Evolutionary conservation across 2,113 vertebrate genomes (phyloP), one percentile per base, ranked within the genome.

Genomic region (Aptenodytes patagonicus): DNA sequence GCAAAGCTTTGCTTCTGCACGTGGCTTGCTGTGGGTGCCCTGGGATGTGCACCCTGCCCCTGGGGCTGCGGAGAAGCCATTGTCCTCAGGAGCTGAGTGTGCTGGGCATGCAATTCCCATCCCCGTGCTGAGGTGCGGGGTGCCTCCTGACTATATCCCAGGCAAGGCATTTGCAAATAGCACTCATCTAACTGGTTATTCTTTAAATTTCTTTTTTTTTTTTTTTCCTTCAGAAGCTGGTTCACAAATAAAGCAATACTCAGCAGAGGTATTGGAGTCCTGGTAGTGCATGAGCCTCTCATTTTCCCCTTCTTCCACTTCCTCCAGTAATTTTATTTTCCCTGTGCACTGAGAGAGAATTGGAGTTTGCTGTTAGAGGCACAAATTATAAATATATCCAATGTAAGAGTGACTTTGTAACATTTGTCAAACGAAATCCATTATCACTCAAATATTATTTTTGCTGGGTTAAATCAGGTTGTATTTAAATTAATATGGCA

Each of bases 401-500:
- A 44, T 25, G 7, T 61, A 44, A 66, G 55, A 62, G 68, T 36
- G 64, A 55, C 47, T 29, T 17, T 20, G 25, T 68, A 78, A 54
- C 47, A 26, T 79, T 90, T 31, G 13, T 42, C 84, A 94, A 47
- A 31, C 14, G 11, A 49, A 85, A 83, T 77, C 84, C 15, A 17
- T 66, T 66, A 82, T 84, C 87, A 31, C 73, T 31, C 46, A 46
- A 13, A 34, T 54, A 60, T 88, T 75, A 38, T 91, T 85, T 68
- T 55, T 71, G 42, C 72, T 46, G 6, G 17, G 47, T 87, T 90
- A 65, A 61, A 54, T n/a, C 12, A 31, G 29, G 46, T 70, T 38
- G 26, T 70, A 83, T 93, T 98, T 95, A 65, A 84, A 80, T 93
- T 75, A 92, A 80, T 72, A n/a, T 20, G 25, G 52, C 10, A 66